phyloP scores from a whole-genome alignment of 2,113 vertebrate species.

The Gulo gulo region DNA sequence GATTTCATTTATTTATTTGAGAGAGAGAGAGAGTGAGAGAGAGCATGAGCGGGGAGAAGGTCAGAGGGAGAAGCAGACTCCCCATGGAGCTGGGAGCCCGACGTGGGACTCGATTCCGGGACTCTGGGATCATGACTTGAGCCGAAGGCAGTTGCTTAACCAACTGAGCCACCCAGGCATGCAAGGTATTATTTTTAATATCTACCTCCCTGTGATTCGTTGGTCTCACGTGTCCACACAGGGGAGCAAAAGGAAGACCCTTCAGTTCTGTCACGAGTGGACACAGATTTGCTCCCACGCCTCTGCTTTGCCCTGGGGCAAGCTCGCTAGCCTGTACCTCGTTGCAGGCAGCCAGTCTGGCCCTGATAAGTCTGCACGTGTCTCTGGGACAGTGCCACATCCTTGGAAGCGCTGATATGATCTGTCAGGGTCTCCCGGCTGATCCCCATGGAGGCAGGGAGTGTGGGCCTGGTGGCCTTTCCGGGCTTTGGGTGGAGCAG shows the following conservation, averaged over 20 bases:
- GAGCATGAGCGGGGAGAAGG: too few relatives aligned
- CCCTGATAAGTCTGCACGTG: neutral
- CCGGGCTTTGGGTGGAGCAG: too few relatives aligned
- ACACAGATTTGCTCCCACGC: neutral
- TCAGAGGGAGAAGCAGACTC: too few relatives aligned
- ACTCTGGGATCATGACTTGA: too few relatives aligned
- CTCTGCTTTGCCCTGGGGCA: neutral
- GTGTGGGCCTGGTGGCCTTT: too few relatives aligned
- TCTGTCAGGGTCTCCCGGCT: neutral
- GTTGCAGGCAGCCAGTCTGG: neutral
- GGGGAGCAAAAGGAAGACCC: neutral
- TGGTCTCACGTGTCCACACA: neutral
- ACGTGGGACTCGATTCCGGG: too few relatives aligned
- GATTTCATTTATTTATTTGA: too few relatives aligned
- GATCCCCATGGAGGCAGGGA: too few relatives aligned
- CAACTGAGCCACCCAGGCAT: too few relatives aligned
- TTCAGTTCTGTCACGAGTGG: accelerated
- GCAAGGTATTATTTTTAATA: neutral
- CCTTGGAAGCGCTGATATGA: neutral
- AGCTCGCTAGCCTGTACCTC: accelerated
- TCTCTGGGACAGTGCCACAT: neutral
- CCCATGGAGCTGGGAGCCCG: too few relatives aligned
- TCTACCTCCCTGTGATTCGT: neutral
- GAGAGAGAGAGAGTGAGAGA: too few relatives aligned
- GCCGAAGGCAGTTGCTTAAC: too few relatives aligned